These are phyloP conservation scores for Perizoma affinitatum DNA, from an alignment of 2,888 invertebrate species.

Conservation along the genomic window DNA sequence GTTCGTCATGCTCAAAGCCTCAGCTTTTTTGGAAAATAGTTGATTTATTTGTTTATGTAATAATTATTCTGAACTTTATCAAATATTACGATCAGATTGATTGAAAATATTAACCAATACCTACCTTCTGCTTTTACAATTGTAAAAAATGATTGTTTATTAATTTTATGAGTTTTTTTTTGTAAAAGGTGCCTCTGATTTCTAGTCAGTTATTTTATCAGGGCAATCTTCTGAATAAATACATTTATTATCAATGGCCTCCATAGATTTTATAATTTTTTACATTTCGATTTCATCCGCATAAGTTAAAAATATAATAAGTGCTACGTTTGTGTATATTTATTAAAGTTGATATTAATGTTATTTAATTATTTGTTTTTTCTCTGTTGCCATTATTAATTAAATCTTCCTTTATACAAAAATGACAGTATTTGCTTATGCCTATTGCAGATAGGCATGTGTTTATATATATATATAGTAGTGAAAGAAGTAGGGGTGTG, in stretches of 20 bases:
- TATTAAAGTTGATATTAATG: slow-evolving; percentile 38
- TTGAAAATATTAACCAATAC: neutral
- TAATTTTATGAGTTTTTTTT: slow-evolving; percentile 1
- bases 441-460: too few relatives aligned
- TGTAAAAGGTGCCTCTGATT: slow-evolving; percentile 22
- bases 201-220: slow-evolving; percentile 47
- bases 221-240: slow-evolving; percentile 14
- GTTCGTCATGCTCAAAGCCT: neutral
- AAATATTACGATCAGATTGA: neutral
- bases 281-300: slow-evolving; percentile 19
- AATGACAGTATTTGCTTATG: too few relatives aligned
- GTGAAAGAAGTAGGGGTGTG: too few relatives aligned
- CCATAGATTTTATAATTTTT: slow-evolving; percentile 24
- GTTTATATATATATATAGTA: too few relatives aligned
- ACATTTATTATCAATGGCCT: slow-evolving; percentile 1
- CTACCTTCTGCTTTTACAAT: slow-evolving; percentile 7
- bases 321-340: slow-evolving; percentile 66
- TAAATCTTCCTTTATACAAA: too few relatives aligned
- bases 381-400: too few relatives aligned
- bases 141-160: neutral
- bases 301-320: slow-evolving; percentile 67
- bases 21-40: neutral
- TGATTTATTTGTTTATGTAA: too few relatives aligned
- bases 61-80: neutral
- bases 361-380: too few relatives aligned